Conservation (phyloP, 1,140 invertebrate species). For the Drosophila sturtevanti region DNA sequence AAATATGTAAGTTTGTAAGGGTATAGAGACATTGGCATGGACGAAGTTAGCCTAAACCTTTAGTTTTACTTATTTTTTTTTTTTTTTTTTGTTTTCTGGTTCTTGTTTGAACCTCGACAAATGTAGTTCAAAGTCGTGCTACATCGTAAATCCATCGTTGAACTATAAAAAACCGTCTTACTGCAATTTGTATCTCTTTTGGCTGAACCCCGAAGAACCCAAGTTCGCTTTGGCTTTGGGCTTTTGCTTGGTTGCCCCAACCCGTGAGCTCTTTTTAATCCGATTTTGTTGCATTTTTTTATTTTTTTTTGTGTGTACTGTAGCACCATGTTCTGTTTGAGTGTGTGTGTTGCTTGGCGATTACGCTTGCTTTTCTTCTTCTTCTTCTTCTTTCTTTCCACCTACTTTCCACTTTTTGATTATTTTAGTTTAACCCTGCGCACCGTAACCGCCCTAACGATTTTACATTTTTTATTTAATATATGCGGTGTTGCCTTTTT, state of each 20-base stretch:
- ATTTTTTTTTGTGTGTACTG: too few relatives aligned
- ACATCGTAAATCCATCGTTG: slow-evolving; percentile 80
- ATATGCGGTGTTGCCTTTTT: slow-evolving; percentile 48
- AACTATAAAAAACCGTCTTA: slow-evolving; percentile 78
- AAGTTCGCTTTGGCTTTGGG: slow-evolving; percentile 53
- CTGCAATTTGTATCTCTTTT: slow-evolving; percentile 77
- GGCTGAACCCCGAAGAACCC: slow-evolving; percentile 19
- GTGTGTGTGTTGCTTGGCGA: slow-evolving; percentile 59
- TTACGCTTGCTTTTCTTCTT: slow-evolving; percentile 65
- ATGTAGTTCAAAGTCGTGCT: slow-evolving; percentile 80
- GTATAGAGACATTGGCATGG: too few relatives aligned
- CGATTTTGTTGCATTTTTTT: slow-evolving; percentile 74
- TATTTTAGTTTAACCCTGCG: slow-evolving; percentile 60
- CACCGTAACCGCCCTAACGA: slow-evolving; percentile 34
- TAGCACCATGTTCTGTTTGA: slow-evolving; percentile 45
- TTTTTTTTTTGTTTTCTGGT: slow-evolving; percentile 21
- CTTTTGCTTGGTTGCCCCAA: slow-evolving; percentile 57
- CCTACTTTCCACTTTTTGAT: slow-evolving; percentile 56
- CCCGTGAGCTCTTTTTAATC: slow-evolving; percentile 74
- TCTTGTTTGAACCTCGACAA: slow-evolving; percentile 44
- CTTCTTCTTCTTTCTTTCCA: slow-evolving; percentile 49
- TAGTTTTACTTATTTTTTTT: slow-evolving; percentile 3
- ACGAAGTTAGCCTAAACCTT: too few relatives aligned
- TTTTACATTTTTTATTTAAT: slow-evolving; percentile 70
- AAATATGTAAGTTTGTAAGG: too few relatives aligned